A percentile compares a stretch with the other conserved stretches of the same genome.
These are phyloP conservation scores for Antitype chi DNA, from an alignment of 2,888 invertebrate species.

Conservation along the genomic window DNA sequence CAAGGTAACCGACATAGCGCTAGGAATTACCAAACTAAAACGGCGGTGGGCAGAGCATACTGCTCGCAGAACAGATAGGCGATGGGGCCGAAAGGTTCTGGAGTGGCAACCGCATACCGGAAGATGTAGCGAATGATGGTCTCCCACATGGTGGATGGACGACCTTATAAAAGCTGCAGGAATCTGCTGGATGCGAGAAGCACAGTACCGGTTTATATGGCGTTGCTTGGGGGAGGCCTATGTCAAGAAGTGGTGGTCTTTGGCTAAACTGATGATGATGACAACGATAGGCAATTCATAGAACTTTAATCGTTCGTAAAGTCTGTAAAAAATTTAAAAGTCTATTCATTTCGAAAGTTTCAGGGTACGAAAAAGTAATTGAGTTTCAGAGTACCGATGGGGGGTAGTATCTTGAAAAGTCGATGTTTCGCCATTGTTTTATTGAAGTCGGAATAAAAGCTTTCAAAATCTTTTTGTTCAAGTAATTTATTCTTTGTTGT, in stretches of 20 bases:
- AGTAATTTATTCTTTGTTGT: neutral
- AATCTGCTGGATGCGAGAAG: neutral
- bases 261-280: neutral
- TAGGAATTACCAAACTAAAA: no score
- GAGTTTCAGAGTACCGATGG: neutral
- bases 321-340: neutral
- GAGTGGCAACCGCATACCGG: neutral
- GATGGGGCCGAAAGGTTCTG: neutral
- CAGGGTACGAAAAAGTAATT: neutral
- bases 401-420: neutral
- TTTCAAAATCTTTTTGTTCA: neutral
- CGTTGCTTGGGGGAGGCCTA: neutral
- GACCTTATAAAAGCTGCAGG: no score
- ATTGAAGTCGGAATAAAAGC: neutral
- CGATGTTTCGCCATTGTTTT: neutral
- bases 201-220: neutral
- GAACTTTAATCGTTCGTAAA: neutral
- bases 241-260: neutral
- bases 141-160: neutral
- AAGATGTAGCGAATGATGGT: neutral
- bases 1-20: no score
- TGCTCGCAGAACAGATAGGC: neutral
- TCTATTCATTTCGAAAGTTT: neutral
- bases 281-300: neutral
- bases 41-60: neutral